These are phyloP conservation scores for Pluvianellus socialis DNA, from an alignment of 2,113 vertebrate genomes.

Conservation along the genomic window DNA sequence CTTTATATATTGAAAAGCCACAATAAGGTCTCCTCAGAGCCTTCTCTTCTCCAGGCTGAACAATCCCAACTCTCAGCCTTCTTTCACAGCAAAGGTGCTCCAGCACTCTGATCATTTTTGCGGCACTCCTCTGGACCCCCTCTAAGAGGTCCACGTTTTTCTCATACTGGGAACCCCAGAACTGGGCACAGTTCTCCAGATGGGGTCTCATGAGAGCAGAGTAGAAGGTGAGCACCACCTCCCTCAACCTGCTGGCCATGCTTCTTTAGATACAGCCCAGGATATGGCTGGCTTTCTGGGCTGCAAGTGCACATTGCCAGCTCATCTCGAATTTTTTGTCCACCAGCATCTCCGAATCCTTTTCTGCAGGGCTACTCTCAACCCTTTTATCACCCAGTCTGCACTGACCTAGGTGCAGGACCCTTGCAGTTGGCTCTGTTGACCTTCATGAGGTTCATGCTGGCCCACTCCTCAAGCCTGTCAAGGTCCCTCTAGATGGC, in stretches of 20 bases:
- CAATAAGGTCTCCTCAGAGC: neutral
- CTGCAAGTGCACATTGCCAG: neutral
- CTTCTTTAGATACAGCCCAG: neutral
- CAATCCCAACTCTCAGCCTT: neutral
- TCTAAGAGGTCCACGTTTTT: neutral
- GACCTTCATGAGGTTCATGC: neutral
- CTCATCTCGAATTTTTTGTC: neutral
- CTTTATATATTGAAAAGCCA: neutral
- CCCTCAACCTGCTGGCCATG: neutral
- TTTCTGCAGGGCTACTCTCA: neutral
- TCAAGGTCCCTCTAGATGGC: neutral
- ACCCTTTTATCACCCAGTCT: neutral
- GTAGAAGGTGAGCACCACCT: neutral
- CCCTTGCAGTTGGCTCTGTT: neutral
- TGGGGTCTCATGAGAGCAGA: neutral
- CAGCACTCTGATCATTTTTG: neutral
- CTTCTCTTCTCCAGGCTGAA: neutral
- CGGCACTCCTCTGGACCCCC: neutral
- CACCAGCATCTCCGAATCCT: neutral
- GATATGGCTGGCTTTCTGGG: neutral
- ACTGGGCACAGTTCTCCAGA: neutral
- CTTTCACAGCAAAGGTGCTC: neutral
- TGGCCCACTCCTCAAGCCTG: neutral
- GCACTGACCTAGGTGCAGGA: neutral
- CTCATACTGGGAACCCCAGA: accelerated